Conservation (phyloP, 2,797 vertebrate genomes). For the Halcyon smyrnensis region DNA sequence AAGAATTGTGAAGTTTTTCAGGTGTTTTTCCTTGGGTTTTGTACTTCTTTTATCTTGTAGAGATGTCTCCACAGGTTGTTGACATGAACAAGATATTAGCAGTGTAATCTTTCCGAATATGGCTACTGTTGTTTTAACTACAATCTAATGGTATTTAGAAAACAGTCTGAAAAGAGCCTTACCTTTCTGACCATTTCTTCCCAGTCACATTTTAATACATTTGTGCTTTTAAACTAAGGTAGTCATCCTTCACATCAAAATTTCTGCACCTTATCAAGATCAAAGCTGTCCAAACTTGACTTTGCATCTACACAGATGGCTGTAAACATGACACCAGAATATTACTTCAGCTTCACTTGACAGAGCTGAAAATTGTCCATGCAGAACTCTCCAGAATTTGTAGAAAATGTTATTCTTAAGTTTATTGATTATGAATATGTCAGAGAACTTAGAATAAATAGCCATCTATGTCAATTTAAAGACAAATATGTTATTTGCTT, state of each 20-base stretch:
- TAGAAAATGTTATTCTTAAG: slow-evolving; percentile 59
- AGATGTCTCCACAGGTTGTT: not conserved
- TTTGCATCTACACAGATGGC: slow-evolving; percentile 69
- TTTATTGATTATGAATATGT: slow-evolving; percentile 69
- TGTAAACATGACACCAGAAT: slow-evolving; percentile 66
- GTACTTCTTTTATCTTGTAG: not conserved
- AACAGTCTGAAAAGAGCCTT: slow-evolving; percentile 6
- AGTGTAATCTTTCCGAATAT: not conserved
- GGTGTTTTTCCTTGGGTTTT: accelerated
- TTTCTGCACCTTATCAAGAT: slow-evolving; percentile 68
- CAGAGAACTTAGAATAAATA: slow-evolving; percentile 66
- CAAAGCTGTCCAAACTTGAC: slow-evolving; percentile 74
- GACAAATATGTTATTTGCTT: slow-evolving; percentile 51
- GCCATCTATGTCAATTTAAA: slow-evolving; percentile 52
- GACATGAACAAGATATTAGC: not conserved
- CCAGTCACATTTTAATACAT: slow-evolving; percentile 23
- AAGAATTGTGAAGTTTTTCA: not conserved
- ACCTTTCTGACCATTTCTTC: slow-evolving; percentile 1
- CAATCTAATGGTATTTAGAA: slow-evolving; percentile 4
- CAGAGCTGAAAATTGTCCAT: slow-evolving; percentile 74
- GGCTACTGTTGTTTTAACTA: slow-evolving; percentile 10
- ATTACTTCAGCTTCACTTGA: slow-evolving; percentile 73
- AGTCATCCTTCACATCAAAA: slow-evolving; percentile 63
- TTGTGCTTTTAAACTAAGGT: slow-evolving; percentile 59
- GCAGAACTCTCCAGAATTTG: slow-evolving; percentile 67